Base-by-base conservation (phyloP, 2,797 vertebrate genomes). In the Eutrigla gurnardus region DNA sequence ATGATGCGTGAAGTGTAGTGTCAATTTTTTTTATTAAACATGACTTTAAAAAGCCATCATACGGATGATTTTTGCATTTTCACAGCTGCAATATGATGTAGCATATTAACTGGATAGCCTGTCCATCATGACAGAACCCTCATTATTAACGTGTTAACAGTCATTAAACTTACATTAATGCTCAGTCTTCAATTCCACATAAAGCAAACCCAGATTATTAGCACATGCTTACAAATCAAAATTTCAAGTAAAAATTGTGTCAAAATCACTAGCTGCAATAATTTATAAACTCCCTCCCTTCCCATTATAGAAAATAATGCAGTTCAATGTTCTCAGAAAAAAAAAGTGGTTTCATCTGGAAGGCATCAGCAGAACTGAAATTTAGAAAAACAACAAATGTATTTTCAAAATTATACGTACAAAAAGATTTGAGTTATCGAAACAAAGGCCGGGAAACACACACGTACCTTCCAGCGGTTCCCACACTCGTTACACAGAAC, bases 401-500 rank as follows among this genome's bases (percentile, higher is more conserved):
- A 13, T n/a, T 57, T 49, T 32, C 50, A 2, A 43, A 60, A 18
- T 53, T 11, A 32, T 33, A 15, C 9, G 1, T 9, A 49, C 6
- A 70, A 55, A 65, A 13, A 0, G n/a, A 33, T 13, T 7, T 7
- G 2, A 55, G 4, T 68, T 35, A 40, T 14, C 37, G 11, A 75
- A 58, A 58, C n/a, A 18, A 36, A 53, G 13, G 7, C 3, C 2
- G 40, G 32, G 37, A 17, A 18, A 36, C 25, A 25, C 25, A 50
- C 14, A 58, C 95, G 70, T 78, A 99, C 98, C 97, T 99, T 99
- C 98, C 98, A 99, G 91, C 98, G 97, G 90, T 99, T 96, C 45
- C 98, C 98, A 6, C 98, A 99, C 76, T 99, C 98, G 1, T 99
- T 99, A 90, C 98, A 99, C 77, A 99, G 91, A 87, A 97, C 96